Evolutionary conservation across 2,888 invertebrate genomes (phyloP).

Genomic region (Pardosa pseudoannulata): DNA sequence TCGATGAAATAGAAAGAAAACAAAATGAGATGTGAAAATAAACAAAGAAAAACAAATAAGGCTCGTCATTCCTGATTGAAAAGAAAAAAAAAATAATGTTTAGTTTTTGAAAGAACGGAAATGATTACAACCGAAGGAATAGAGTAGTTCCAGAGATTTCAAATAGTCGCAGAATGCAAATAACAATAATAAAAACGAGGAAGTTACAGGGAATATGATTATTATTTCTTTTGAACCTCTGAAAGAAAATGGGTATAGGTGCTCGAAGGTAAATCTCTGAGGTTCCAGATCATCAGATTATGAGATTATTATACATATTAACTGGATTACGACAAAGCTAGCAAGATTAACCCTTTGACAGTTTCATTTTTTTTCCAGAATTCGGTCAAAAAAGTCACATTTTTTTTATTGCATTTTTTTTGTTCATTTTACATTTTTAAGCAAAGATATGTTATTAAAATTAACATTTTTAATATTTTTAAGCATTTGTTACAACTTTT

Average conservation of each 20-base stretch:
- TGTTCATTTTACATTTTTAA: no score
- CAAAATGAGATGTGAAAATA: not conserved
- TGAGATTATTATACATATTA: no score
- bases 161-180: not conserved
- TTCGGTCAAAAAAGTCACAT: no score
- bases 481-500: no score
- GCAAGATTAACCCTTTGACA: no score
- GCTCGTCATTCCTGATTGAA: conserved; percentile 5
- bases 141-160: not conserved
- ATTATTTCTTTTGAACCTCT: not conserved
- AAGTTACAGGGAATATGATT: not conserved
- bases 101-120: conserved; percentile 42
- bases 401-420: no score
- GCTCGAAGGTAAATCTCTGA: not conserved
- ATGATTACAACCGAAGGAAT: no score
- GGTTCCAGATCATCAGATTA: no score
- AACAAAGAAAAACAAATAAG: conserved; percentile 8
- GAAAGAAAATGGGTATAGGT: not conserved
- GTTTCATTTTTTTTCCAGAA: no score
- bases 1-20: conserved; percentile 4
- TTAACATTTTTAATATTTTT: no score
- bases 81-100: not conserved
- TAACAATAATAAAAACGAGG: not conserved
- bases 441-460: no score
- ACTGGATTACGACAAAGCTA: no score